phyloP scores from a whole-genome alignment of 1,140 invertebrate species.

The Cylas formicarius region DNA sequence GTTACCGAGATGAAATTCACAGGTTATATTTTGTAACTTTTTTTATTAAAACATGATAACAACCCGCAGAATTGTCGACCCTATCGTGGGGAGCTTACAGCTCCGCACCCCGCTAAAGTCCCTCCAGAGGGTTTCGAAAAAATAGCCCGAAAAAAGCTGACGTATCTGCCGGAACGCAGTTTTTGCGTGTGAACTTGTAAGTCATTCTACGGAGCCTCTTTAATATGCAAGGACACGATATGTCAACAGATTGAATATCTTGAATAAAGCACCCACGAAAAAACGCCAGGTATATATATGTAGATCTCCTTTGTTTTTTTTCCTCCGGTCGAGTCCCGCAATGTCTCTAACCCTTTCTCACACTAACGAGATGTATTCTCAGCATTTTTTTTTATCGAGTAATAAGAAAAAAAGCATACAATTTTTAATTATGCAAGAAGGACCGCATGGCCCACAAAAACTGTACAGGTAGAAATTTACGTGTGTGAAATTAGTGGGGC shows the following conservation, averaged over 20 bases:
- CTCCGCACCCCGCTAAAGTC: too few species aligned
- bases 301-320: conserved; percentile 25
- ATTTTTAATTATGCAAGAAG: conserved; percentile 31
- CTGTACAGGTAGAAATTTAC: conserved; percentile 24
- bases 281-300: conserved; percentile 34
- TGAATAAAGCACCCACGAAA: conserved; percentile 32
- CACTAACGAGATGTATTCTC: conserved; percentile 25
- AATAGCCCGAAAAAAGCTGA: too few species aligned
- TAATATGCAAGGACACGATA: conserved; percentile 37
- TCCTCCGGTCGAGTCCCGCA: conserved; percentile 23
- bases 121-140: too few species aligned
- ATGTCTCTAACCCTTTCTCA: conserved; percentile 32
- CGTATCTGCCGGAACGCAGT: too few species aligned
- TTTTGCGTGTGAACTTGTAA: conserved; percentile 33
- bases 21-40: too few species aligned
- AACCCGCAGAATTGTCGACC: too few species aligned
- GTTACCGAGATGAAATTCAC: too few species aligned
- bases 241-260: conserved; percentile 36
- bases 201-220: conserved; percentile 27
- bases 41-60: too few species aligned
- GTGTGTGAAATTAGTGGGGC: conserved; percentile 10
- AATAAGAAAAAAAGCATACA: conserved; percentile 25
- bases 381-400: conserved; percentile 21
- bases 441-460: conserved; percentile 24
- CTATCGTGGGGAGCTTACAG: too few species aligned